Percentiles rank a stretch among this genome's conserved stretches.
These are phyloP conservation scores for Polymixis lichenea DNA, from an alignment of 2,888 invertebrate species.

Conservation along the genomic window DNA sequence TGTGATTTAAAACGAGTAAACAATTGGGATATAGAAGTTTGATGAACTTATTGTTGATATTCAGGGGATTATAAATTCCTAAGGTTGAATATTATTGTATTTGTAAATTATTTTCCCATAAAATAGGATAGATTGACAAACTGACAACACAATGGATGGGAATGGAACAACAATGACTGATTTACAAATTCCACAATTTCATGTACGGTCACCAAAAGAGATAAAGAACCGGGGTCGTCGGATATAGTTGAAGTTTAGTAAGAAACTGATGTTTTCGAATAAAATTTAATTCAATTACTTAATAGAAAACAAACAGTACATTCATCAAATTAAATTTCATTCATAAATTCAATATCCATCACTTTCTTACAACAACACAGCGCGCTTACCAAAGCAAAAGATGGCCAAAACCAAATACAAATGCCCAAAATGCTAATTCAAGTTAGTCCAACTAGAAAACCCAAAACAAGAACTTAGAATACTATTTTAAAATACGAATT, in stretches of 20 bases:
- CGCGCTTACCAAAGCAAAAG: neutral
- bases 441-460: neutral
- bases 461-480: slow-evolving; percentile 4
- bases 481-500: neutral
- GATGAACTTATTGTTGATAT: neutral
- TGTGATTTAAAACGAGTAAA: neutral
- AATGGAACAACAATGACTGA: neutral
- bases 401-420: slow-evolving; percentile 4
- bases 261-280: too few relatives aligned
- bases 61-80: neutral
- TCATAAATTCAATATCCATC: too few relatives aligned
- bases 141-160: neutral
- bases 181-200: neutral
- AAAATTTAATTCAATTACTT: too few relatives aligned
- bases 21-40: too few relatives aligned
- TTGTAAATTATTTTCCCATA: neutral
- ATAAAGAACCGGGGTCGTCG: too few relatives aligned
- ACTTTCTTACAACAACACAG: too few relatives aligned
- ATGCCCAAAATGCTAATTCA: neutral
- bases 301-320: too few relatives aligned
- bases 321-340: too few relatives aligned
- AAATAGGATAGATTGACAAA: neutral
- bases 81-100: neutral
- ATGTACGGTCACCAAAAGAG: too few relatives aligned
- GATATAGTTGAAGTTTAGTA: too few relatives aligned